Conservation (phyloP, 2,113 vertebrate species). For the Pholis gunnellus region DNA sequence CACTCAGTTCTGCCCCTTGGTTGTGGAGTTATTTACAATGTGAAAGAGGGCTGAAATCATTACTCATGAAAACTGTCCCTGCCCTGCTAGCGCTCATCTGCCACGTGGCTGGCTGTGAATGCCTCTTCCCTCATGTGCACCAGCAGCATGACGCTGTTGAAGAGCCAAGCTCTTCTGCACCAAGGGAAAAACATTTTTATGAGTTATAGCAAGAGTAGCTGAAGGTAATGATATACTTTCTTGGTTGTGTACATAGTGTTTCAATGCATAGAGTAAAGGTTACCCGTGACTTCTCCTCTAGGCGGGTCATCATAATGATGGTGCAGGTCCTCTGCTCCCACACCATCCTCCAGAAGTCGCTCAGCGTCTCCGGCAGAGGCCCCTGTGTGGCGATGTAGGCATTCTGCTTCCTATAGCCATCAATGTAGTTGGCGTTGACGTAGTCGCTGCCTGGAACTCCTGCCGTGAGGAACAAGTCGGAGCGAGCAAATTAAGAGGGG, state of each 20-base stretch:
- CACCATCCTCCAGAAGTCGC: conserved; percentile 98
- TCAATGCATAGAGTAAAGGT: not conserved
- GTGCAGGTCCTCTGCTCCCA: conserved; percentile 96
- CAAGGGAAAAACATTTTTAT: not conserved
- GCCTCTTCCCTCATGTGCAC: conserved; percentile 3
- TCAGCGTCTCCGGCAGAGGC: conserved; percentile 93
- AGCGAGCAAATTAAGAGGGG: not conserved
- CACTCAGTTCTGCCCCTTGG: conserved; percentile 28
- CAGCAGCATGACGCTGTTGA: not conserved
- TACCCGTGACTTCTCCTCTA: conserved; percentile 95
- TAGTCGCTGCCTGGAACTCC: conserved; percentile 96
- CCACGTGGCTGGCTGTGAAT: not conserved
- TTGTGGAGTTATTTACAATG: conserved; percentile 40
- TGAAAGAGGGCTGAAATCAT: conserved; percentile 33
- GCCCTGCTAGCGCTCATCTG: not conserved
- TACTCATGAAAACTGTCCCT: conserved; percentile 32
- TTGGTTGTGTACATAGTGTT: not conserved
- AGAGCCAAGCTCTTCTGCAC: not conserved
- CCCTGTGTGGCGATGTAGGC: conserved; percentile 98
- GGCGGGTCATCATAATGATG: conserved; percentile 96
- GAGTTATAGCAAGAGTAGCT: not conserved
- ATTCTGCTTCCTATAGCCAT: conserved; percentile 97
- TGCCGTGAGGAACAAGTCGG: conserved; percentile 45
- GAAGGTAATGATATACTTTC: not conserved
- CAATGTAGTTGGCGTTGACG: conserved; percentile 96